Evolutionary conservation across 2,113 vertebrate genomes (phyloP), one percentile per base, ranked within the genome.

Genomic region (Nesogale talazaci): DNA sequence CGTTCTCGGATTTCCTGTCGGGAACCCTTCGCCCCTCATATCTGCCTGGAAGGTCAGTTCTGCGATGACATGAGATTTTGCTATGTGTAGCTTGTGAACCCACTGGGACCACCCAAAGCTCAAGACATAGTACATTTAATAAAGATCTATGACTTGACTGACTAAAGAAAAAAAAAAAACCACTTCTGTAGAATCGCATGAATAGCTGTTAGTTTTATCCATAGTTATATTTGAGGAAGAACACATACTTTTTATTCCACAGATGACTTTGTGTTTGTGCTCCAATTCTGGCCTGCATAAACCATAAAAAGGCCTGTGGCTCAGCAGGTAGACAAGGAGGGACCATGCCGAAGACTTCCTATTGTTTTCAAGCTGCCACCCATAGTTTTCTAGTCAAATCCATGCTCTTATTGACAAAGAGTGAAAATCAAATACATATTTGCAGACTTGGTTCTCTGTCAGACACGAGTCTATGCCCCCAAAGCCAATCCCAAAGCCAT

Each of bases 371-470:
- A 77, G 80, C 5, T 56, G 4, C 27, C 4, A 34, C 11, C 14
- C 20, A 46, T 31, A 61, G 14, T 27, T 80, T 88, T 69, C 19
- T 23, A 86, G 76, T 91, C 77, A 72, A 65, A 79, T 83, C 78
- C 9, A 72, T 70, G 87, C 93, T 67, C 29, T 89, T 56, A 88
- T 89, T 94, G 92, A 91, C n/a, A 87, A 92, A 88, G 10, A 91
- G 72, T 65, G 19, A 59, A 93, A 88, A 52, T 34, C 59, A 74
- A 70, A 83, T 57, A 61, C 6, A 88, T 20, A 83, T 72, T 34
- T 65, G 2, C 7, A 63, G n/a, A 89, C 1, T 52, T 25, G 85
- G 16, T 75, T 20, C 23, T 70, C 46, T 52, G 46, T 52, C 46
- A 52, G 46, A 52, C 46, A 52, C 14, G 46, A 52, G 46, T 52